These are phyloP conservation scores for Lordiphosa collinella DNA, from an alignment of 1,140 invertebrate genomes.

Conservation along the genomic window DNA sequence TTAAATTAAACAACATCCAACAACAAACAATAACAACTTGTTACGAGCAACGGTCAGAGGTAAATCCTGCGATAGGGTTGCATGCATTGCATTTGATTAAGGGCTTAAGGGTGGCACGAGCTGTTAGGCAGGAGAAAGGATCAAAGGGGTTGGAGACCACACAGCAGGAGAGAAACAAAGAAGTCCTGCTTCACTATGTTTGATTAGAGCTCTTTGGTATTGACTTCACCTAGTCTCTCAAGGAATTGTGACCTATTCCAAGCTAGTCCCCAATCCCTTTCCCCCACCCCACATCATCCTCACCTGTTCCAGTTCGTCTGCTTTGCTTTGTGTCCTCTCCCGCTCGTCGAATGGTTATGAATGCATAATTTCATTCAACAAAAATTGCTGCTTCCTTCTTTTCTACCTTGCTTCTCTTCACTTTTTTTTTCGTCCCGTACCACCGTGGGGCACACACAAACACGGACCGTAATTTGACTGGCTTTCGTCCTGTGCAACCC, in stretches of 20 bases:
- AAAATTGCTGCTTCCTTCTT: conserved; percentile 40
- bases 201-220: conserved; percentile 9
- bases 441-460: conserved; percentile 28
- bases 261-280: background rate
- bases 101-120: conserved; percentile 55
- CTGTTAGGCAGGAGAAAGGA: conserved; percentile 7
- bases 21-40: conserved; percentile 57
- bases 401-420: conserved; percentile 15
- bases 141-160: conserved; percentile 12
- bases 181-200: conserved; percentile 23
- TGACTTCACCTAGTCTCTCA: conserved; percentile 10
- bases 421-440: conserved; percentile 4
- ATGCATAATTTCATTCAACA: conserved; percentile 66
- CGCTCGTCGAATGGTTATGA: conserved; percentile 50
- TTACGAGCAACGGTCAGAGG: conserved; percentile 13
- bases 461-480: conserved; percentile 51
- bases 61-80: conserved; percentile 44
- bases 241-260: background rate
- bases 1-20: conserved; percentile 51
- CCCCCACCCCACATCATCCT: background rate
- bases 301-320: conserved; percentile 21
- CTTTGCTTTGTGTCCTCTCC: conserved; percentile 8
- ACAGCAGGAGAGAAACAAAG: background rate
- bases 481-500: conserved; percentile 9
- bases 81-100: conserved; percentile 55